Conservation (phyloP, 2,797 vertebrate genomes). For the Danio albolineatus region DNA sequence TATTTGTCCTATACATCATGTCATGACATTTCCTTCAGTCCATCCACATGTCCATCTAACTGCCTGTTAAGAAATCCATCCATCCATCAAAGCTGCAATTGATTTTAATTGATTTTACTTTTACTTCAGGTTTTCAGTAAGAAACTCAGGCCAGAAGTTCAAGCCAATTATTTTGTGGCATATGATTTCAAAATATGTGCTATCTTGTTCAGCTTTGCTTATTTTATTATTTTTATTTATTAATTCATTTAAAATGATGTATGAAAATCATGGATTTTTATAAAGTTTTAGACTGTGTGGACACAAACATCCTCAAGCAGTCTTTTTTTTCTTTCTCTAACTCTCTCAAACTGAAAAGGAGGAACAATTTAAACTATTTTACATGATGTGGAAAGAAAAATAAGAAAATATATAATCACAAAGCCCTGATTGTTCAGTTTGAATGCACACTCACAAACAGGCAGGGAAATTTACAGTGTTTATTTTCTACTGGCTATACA, state of each 20-base stretch:
- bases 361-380: slow-evolving; percentile 41
- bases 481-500: slow-evolving; percentile 55
- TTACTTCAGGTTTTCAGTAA: slow-evolving; percentile 32
- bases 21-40: too few relatives aligned
- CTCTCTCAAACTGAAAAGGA: slow-evolving; percentile 7
- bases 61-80: too few relatives aligned
- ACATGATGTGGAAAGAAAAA: slow-evolving; percentile 3
- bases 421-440: slow-evolving; percentile 55
- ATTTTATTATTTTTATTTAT: slow-evolving; percentile 25
- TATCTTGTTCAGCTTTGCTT: slow-evolving; percentile 41
- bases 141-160: slow-evolving; percentile 17
- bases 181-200: slow-evolving; percentile 26
- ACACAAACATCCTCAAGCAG: slow-evolving; percentile 10
- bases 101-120: neutral
- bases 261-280: slow-evolving; percentile 21
- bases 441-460: slow-evolving; percentile 44
- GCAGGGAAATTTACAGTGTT: slow-evolving; percentile 53
- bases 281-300: neutral
- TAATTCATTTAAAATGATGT: slow-evolving; percentile 16
- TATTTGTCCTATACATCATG: too few relatives aligned
- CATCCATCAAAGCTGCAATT: too few relatives aligned
- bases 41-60: too few relatives aligned
- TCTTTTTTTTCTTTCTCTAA: slow-evolving; percentile 1
- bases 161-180: slow-evolving; percentile 33
- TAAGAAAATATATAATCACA: slow-evolving; percentile 56